These are phyloP conservation scores for Somateria mollissima DNA, from an alignment of 2,797 vertebrate species.

Conservation along the genomic window DNA sequence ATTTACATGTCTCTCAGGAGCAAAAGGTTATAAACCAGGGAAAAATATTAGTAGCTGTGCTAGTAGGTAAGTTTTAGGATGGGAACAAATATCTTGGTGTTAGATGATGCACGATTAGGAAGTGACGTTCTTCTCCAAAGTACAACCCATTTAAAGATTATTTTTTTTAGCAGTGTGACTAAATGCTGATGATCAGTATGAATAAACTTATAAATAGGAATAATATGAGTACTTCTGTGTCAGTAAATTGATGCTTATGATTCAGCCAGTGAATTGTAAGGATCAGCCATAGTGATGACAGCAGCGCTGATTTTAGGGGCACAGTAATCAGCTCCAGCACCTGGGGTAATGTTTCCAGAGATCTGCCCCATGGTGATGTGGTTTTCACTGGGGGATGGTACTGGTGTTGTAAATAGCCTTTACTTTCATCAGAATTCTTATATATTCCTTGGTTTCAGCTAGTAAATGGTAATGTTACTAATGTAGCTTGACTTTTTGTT, in stretches of 20 bases:
- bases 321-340: neutral
- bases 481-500: neutral
- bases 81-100: neutral
- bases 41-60: neutral
- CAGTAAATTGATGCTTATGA: neutral
- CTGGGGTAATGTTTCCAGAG: neutral
- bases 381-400: fast-evolving
- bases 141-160: neutral
- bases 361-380: neutral
- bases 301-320: neutral
- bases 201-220: neutral
- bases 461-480: neutral
- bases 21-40: neutral
- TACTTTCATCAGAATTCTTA: neutral
- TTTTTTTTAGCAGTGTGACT: neutral
- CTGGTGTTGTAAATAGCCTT: neutral
- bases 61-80: neutral
- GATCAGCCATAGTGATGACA: neutral
- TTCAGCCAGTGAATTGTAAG: neutral
- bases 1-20: neutral
- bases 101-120: neutral
- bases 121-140: neutral
- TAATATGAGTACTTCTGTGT: neutral
- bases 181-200: neutral
- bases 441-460: neutral